Conservation (phyloP, 2,113 vertebrate genomes). For the Plectropomus leopardus region DNA sequence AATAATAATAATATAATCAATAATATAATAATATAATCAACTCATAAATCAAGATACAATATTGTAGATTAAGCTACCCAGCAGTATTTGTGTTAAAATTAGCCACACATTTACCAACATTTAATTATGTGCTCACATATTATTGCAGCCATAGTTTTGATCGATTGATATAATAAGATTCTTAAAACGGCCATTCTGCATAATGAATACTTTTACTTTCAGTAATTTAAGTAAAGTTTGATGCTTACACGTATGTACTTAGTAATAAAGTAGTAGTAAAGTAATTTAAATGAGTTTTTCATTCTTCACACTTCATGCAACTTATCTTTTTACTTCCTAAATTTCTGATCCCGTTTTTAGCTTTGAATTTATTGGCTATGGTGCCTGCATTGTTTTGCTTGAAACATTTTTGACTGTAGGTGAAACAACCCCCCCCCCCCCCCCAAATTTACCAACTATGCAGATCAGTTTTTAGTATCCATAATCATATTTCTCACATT, state of each 20-base stretch:
- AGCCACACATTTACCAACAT: background rate
- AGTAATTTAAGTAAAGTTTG: background rate
- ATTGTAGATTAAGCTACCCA: background rate
- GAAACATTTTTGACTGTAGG: too few species aligned
- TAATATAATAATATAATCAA: background rate
- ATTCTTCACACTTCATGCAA: too few species aligned
- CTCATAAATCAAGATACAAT: background rate
- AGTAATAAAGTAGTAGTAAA: too few species aligned
- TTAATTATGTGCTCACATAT: background rate
- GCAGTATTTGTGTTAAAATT: too few species aligned
- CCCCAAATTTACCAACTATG: too few species aligned
- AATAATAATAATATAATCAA: too few species aligned
- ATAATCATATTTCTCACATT: background rate
- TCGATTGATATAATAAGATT: background rate
- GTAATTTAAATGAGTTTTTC: too few species aligned
- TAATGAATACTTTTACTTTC: background rate
- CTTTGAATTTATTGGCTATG: background rate
- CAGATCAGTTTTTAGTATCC: background rate
- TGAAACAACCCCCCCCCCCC: too few species aligned
- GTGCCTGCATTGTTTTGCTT: background rate
- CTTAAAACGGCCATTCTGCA: too few species aligned
- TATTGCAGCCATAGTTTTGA: background rate
- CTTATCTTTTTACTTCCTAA: background rate
- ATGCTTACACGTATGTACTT: background rate
- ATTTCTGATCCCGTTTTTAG: too few species aligned